Evolutionary conservation across 2,888 invertebrate species (phyloP).

Genomic region (Pseudolycoriella hygida): DNA sequence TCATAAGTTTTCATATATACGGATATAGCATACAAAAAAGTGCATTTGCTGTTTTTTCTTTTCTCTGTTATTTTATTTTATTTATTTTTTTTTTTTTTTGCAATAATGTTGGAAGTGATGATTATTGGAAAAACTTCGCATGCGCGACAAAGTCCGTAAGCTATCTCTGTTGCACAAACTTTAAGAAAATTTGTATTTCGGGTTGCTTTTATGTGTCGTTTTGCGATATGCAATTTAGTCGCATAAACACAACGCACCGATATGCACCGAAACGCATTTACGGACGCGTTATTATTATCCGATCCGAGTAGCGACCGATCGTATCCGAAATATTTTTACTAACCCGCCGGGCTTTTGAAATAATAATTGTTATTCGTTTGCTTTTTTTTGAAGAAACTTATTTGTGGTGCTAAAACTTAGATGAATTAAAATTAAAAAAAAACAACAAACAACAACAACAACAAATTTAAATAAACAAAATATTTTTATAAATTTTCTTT

Average conservation of each 20-base stretch:
- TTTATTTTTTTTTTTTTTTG: neutral
- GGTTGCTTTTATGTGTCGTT: slow-evolving; percentile 20
- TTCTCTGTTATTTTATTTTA: neutral
- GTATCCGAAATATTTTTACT: slow-evolving; percentile 18
- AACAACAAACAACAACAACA: neutral
- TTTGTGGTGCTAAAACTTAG: slow-evolving; percentile 1
- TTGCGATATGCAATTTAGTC: slow-evolving; percentile 30
- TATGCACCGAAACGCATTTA: slow-evolving; percentile 33
- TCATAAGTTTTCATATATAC: no score
- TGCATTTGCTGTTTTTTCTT: no score
- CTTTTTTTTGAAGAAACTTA: slow-evolving; percentile 1
- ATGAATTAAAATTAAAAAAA: neutral
- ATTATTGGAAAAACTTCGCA: slow-evolving; percentile 13
- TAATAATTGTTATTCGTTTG: neutral
- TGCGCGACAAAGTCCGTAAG: slow-evolving; percentile 19
- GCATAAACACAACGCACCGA: slow-evolving; percentile 31
- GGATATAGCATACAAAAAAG: no score
- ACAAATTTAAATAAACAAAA: neutral
- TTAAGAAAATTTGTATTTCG: slow-evolving; percentile 12
- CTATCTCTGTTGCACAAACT: slow-evolving; percentile 15
- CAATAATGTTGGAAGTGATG: slow-evolving; percentile 1
- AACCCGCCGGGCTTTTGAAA: slow-evolving; percentile 1
- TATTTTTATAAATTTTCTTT: neutral
- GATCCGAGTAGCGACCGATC: slow-evolving; percentile 32
- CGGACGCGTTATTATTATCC: slow-evolving; percentile 31